Percentiles rank a stretch among this genome's conserved stretches.
Evolutionary conservation across 64 coral and sea anemone species (phyloP).

Genomic region (Trachythela sp.): DNA sequence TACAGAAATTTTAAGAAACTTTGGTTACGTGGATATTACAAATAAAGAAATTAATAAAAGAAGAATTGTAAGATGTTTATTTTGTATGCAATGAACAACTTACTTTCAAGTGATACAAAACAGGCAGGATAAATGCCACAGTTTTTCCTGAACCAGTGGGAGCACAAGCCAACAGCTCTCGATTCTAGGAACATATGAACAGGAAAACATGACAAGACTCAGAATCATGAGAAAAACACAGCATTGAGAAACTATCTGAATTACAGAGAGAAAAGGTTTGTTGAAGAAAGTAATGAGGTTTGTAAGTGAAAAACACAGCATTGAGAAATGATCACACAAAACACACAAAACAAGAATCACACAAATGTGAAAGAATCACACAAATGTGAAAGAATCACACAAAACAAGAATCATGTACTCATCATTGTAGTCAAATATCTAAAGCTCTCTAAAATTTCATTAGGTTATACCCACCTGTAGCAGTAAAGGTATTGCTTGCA

Average conservation of each 20-base stretch:
- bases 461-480: conserved; percentile 60
- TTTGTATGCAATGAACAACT: neutral
- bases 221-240: neutral
- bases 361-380: no score
- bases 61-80: no score
- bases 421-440: neutral
- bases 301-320: no score
- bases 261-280: conserved; percentile 4
- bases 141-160: conserved; percentile 99
- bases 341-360: no score
- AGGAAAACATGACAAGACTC: neutral
- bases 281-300: no score
- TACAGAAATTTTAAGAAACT: conserved; percentile 12
- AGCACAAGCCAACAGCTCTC: conserved; percentile 89
- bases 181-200: conserved; percentile 39
- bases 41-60: neutral
- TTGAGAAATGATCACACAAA: no score
- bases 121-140: conserved; percentile 87
- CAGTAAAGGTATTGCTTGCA: conserved; percentile 89
- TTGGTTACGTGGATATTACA: neutral
- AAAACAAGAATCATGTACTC: neutral
- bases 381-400: no score
- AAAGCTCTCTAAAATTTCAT: neutral
- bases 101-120: conserved; percentile 94
- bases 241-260: conserved; percentile 7